Percentiles rank a stretch among this genome's conserved stretches.
Evolutionary conservation across 2,113 vertebrate genomes (phyloP).

Genomic region (Eubucco bourcierii): DNA sequence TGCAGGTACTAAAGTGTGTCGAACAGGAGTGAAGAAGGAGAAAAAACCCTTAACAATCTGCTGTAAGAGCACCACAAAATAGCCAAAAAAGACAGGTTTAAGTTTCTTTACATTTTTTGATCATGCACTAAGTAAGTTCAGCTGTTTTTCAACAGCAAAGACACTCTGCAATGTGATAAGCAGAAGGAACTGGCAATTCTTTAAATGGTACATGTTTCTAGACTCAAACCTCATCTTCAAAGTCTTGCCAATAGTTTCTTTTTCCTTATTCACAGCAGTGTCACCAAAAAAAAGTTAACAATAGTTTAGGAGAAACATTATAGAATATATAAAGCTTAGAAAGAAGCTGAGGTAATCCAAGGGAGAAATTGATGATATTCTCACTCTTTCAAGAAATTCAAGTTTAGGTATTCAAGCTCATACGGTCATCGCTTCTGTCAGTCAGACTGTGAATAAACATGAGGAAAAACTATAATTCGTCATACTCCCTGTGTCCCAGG

Average conservation of each 20-base stretch:
- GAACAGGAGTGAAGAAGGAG: not conserved
- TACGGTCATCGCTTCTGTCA: not conserved
- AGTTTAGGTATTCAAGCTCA: not conserved
- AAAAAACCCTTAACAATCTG: not conserved
- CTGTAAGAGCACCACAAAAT: not conserved
- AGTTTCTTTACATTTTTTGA: not conserved
- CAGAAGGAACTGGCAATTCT: not conserved
- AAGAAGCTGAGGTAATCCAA: not conserved
- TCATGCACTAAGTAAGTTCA: not conserved
- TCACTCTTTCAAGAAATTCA: constrained; percentile 1
- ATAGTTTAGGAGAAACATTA: not conserved
- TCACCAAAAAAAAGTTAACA: not conserved
- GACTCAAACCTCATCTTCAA: not conserved
- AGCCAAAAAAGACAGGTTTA: not conserved
- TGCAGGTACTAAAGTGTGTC: not conserved
- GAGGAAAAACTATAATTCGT: not conserved
- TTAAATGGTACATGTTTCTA: not conserved
- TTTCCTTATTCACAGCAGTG: not conserved
- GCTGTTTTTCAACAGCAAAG: not conserved
- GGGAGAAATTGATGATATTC: not conserved
- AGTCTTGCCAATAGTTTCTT: not conserved
- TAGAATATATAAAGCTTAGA: not conserved
- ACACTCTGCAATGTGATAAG: not conserved
- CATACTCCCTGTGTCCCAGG: not conserved
- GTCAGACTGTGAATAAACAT: not conserved